Evolutionary conservation across 2,797 vertebrate species (phyloP).

Genomic region (Gallirallus australis): DNA sequence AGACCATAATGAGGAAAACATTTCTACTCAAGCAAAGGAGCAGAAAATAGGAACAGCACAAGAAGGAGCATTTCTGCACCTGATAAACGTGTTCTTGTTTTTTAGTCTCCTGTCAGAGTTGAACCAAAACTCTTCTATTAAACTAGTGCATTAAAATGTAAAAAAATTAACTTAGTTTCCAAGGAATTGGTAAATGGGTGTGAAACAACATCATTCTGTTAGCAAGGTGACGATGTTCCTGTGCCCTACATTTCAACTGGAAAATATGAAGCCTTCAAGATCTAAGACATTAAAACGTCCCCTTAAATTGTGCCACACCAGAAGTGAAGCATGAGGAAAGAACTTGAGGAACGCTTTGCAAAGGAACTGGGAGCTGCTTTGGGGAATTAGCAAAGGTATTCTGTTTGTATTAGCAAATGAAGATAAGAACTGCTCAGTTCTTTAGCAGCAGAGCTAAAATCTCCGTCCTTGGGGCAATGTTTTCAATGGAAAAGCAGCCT

Average conservation of each 20-base stretch:
- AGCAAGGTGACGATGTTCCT: neutral
- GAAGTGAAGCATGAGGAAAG: neutral
- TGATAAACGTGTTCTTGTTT: constrained; percentile 8
- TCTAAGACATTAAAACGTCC: neutral
- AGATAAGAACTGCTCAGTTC: constrained; percentile 54
- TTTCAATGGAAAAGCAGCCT: neutral
- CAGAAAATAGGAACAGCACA: neutral
- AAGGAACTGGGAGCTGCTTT: constrained; percentile 23
- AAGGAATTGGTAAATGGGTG: neutral
- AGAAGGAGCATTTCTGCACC: neutral
- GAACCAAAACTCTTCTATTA: neutral
- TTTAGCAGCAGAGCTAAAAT: constrained; percentile 41
- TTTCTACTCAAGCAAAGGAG: neutral
- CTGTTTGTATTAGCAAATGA: constrained; percentile 56
- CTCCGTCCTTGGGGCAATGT: constrained; percentile 23
- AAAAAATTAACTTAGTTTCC: neutral
- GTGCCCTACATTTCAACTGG: neutral
- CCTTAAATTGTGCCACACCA: neutral
- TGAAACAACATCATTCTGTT: neutral
- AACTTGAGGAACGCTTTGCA: neutral
- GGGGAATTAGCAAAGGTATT: constrained; percentile 49
- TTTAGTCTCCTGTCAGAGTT: neutral
- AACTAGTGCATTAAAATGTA: neutral
- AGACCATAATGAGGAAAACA: constrained; percentile 42
- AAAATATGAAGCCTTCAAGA: constrained; percentile 8